phyloP scores from a whole-genome alignment of 2,888 invertebrate genomes.

The Tiliacea citrago region DNA sequence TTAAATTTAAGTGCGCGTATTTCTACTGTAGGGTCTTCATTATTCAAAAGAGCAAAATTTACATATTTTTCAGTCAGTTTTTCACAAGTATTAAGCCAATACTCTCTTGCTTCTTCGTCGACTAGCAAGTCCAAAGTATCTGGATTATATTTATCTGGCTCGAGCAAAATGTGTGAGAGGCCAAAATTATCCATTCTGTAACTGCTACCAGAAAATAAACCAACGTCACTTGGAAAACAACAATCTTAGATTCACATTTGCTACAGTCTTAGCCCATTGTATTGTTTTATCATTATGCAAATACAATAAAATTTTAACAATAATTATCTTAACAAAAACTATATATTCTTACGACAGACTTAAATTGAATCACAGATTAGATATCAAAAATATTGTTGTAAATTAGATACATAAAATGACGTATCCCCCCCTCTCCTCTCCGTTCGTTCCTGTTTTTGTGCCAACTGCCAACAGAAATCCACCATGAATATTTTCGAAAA shows the following conservation, averaged over 20 bases:
- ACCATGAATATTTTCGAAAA: neutral
- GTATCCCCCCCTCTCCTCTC: conserved; percentile 27
- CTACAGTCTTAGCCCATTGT: conserved; percentile 81
- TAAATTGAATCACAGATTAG: conserved; percentile 62
- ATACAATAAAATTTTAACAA: conserved; percentile 75
- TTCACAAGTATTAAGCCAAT: conserved; percentile 98
- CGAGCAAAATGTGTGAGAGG: conserved; percentile 92
- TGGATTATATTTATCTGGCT: conserved; percentile 95
- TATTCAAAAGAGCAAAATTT: conserved; percentile 94
- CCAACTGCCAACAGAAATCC: conserved; percentile 8
- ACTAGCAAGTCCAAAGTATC: conserved; percentile 97
- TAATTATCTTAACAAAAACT: conserved; percentile 61
- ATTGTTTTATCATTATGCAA: conserved; percentile 81
- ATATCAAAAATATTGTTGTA: conserved; percentile 53
- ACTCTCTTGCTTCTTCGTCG: conserved; percentile 96
- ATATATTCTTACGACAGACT: conserved; percentile 46
- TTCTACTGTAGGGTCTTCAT: conserved; percentile 93
- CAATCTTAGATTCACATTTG: conserved; percentile 70
- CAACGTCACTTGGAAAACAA: conserved; percentile 56
- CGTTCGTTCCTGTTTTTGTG: conserved; percentile 9
- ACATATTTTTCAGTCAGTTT: conserved; percentile 96
- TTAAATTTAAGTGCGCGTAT: conserved; percentile 95
- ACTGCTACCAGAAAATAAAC: conserved; percentile 61
- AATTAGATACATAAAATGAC: conserved; percentile 43
- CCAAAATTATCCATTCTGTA: conserved; percentile 87